Base-by-base conservation (phyloP, 2,797 vertebrate species). In the Aeoliscus strigatus region DNA sequence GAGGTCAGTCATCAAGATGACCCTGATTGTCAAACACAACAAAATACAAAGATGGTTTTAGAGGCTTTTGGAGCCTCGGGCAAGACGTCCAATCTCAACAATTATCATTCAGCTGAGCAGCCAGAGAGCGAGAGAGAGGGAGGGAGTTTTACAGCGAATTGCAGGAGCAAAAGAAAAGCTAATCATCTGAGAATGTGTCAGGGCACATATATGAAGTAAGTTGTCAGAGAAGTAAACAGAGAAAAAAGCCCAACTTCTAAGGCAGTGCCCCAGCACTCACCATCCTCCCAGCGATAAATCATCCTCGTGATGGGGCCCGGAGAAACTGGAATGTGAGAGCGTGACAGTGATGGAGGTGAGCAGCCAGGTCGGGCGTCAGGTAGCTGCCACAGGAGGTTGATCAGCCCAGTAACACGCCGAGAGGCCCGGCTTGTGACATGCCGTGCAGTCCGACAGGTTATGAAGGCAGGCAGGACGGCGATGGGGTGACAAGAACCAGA, bases 321-420 rank as follows among this genome's bases (percentile, higher is more conserved):
- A 62, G 68, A 67, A 75, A 28, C 52, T 62, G 77, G 75, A 86
- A 86, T 83, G 78, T 34, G 46, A 60, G 72, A 42, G 67, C 8
- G 34, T 81, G 81, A 86, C 81, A 84, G 63, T 79, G 74, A 83
- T 70, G 66, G 70, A 84, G 77, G 69, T 49, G 66, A 74, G 66
- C 67, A 72, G 73, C 71, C 64, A 73, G 77, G 79, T 74, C 18
- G 31, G 70, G 75, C 72, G 60, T 80, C 76, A 75, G 82, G 76
- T 78, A 75, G 75, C 77, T 74, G 74, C 80, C 83, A 79, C 44
- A 41, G 55, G 42, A 45, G 26, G 66, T 70, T 64, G 71, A 77
- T 82, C 70, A 52, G 59, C 67, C 57, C 40, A 5, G 60, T 75
- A 63, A 80, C 72, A 66, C 44, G 28, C 54, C 55, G 18, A 61